Base-by-base conservation (phyloP, 2,113 vertebrate genomes). In the Pseudorhombus dupliciocellatus region DNA sequence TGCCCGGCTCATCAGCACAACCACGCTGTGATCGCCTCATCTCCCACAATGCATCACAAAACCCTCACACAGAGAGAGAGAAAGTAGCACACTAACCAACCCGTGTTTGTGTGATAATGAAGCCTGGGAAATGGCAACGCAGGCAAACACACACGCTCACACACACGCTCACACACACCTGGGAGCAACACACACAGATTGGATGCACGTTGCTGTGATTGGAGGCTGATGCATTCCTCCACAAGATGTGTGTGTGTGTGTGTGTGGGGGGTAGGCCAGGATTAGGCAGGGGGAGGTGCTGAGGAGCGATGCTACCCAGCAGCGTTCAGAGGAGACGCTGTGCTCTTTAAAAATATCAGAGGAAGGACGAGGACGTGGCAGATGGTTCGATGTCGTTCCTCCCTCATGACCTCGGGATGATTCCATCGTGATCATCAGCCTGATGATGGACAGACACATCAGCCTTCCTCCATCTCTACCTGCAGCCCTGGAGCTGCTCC, bases 221-320 rank as follows among this genome's bases (percentile, higher is more conserved):
- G 40, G 40, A 44, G 15, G 14, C 14, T 16, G 40, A 44, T 4
- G 4, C 60, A 50, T 81, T 83, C 68, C 42, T 73, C 18, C 44
- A 44, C 67, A 67, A 75, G 61, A 58, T 59, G 57, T 69, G 52
- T 75, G 62, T 76, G 25, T 64, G 50, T 52, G 53, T 77, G 48
- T 15, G 16, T 79, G 54, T 66, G 63, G 74, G 34, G 10, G 64
- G 80, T 78, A 68, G 78, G 40, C 4, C 40, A 44, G 40, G 40
- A 44, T 44, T 16, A 44, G 40, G 40, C 40, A 44, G 40, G 40
- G 14, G 11, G 40, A 16, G 40, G 40, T 14, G 40, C 11, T 42
- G 14, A 5, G 40, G 40, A 16, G 40, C 5, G 34, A 16, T n/a
- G n/a, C n/a, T n/a, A n/a, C n/a, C n/a, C n/a, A 37, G 26, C 34